Evolutionary conservation across 2,888 invertebrate genomes (phyloP).

Genomic region (Sesamia inferens): DNA sequence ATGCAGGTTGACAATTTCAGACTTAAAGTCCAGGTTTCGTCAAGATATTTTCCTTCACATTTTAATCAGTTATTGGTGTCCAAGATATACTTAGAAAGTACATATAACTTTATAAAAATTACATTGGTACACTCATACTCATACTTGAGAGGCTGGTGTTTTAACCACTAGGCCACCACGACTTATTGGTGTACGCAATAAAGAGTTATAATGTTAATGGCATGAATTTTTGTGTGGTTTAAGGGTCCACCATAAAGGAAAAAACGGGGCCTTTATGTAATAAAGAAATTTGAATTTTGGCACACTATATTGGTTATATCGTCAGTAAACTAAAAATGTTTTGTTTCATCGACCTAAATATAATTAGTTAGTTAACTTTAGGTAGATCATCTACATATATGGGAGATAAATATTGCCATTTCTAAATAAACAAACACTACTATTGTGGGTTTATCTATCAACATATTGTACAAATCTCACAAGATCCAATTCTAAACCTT

Average conservation of each 20-base stretch:
- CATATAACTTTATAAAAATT: too few species aligned
- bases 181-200: too few species aligned
- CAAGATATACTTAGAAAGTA: too few species aligned
- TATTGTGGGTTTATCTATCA: too few species aligned
- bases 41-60: too few species aligned
- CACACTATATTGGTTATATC: neutral
- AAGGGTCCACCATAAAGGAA: neutral
- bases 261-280: neutral
- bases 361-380: neutral
- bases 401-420: neutral
- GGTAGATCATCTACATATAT: neutral
- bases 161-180: too few species aligned
- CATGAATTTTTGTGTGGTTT: neutral
- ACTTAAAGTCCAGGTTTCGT: too few species aligned
- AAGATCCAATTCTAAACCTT: neutral
- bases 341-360: neutral
- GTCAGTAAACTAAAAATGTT: neutral
- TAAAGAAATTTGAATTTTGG: neutral
- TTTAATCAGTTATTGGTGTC: too few species aligned
- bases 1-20: too few species aligned
- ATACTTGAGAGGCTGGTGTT: too few species aligned
- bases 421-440: neutral
- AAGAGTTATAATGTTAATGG: too few species aligned
- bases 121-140: too few species aligned
- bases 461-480: neutral